Percentiles rank a stretch among this genome's conserved stretches.
Evolutionary conservation across 2,113 vertebrate genomes (phyloP).

Genomic region (Notarius lentiginosus): DNA sequence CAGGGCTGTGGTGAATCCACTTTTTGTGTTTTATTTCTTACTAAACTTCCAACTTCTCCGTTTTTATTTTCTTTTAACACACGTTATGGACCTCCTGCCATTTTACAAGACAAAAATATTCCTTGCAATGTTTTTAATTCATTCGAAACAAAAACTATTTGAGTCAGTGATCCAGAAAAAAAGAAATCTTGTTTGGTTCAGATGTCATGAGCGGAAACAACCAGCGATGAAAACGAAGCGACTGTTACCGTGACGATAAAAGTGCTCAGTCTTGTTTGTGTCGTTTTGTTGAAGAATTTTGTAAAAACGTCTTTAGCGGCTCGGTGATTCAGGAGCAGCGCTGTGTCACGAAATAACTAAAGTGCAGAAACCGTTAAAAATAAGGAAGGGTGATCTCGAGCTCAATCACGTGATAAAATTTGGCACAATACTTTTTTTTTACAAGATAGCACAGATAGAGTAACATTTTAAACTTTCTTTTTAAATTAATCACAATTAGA

Average conservation of each 20-base stretch:
- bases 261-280: neutral
- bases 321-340: too few species aligned
- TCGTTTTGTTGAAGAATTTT: neutral
- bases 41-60: neutral
- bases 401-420: too few species aligned
- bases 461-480: too few species aligned
- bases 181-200: neutral
- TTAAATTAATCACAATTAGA: neutral
- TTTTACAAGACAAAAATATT: neutral
- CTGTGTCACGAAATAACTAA: neutral
- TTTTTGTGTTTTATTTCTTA: neutral
- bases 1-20: too few species aligned
- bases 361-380: neutral
- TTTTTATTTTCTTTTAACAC: too few species aligned
- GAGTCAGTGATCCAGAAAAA: neutral
- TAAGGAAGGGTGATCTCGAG: neutral
- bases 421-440: too few species aligned
- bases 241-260: neutral
- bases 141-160: neutral
- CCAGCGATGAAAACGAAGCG: neutral
- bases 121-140: neutral
- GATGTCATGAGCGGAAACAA: neutral
- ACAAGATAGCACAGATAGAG: too few species aligned
- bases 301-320: neutral
- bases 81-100: too few species aligned